Percentiles rank a stretch among this genome's conserved stretches.
phyloP scores from a whole-genome alignment of 2,113 vertebrate species.

The Nerophis ophidion region DNA sequence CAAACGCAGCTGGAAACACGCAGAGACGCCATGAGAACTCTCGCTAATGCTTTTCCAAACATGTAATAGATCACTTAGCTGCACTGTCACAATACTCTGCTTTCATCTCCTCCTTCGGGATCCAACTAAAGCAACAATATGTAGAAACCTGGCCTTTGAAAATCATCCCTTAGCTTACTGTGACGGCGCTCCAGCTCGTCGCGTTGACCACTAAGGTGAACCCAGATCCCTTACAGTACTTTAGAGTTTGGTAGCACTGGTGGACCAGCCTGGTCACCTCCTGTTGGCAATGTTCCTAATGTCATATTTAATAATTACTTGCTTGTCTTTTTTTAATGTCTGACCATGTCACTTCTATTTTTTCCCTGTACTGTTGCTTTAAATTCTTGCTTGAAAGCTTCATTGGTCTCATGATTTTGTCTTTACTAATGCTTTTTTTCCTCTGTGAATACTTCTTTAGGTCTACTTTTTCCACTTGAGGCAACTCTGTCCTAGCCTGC shows the following conservation, averaged over 20 bases:
- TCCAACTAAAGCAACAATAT: background rate
- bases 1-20: constrained; percentile 59
- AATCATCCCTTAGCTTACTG: background rate
- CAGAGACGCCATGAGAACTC: constrained; percentile 55
- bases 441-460: background rate
- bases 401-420: background rate
- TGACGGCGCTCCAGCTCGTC: background rate
- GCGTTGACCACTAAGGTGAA: background rate
- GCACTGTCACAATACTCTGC: constrained; percentile 35
- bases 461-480: background rate
- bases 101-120: constrained; percentile 28
- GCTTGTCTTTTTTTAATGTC: no score
- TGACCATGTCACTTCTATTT: no score
- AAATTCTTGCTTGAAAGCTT: no score
- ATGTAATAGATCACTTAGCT: constrained; percentile 65
- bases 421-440: background rate
- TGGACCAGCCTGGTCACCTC: no score
- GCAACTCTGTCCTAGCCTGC: background rate
- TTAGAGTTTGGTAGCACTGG: background rate
- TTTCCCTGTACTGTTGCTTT: no score
- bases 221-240: background rate
- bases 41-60: constrained; percentile 56
- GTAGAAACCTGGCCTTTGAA: background rate
- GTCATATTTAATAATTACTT: no score
- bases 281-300: no score